Evolutionary conservation across 2,888 invertebrate genomes (phyloP).

Genomic region (Liodrosophila aerea): DNA sequence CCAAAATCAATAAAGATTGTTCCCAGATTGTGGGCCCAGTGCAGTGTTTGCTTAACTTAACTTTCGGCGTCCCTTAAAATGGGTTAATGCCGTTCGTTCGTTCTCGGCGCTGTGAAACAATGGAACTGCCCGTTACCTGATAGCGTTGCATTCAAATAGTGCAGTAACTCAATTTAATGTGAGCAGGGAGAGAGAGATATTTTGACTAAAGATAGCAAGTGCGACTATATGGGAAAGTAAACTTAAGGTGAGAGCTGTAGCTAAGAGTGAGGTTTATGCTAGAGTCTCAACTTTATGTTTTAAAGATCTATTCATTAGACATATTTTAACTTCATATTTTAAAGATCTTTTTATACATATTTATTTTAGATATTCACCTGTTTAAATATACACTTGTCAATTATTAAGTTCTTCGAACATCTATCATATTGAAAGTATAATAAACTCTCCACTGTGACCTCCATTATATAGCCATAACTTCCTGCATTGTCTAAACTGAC

Average conservation of each 20-base stretch:
- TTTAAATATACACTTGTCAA: too few relatives aligned
- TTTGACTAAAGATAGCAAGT: conserved; percentile 13
- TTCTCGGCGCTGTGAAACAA: conserved; percentile 48
- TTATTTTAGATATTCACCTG: too few relatives aligned
- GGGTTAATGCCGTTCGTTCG: conserved; percentile 56
- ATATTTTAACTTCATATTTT: too few relatives aligned
- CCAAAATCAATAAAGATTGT: conserved; percentile 75
- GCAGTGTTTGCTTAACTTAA: conserved; percentile 59
- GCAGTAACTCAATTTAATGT: conserved; percentile 52
- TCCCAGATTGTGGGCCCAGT: conserved; percentile 54
- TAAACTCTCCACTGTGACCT: background rate
- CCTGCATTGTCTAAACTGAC: conserved; percentile 45
- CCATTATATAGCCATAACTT: conserved; percentile 26
- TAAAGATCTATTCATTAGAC: too few relatives aligned
- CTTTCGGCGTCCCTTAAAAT: conserved; percentile 56
- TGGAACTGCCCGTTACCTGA: conserved; percentile 61
- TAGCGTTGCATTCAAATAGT: conserved; percentile 46
- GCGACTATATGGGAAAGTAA: too few relatives aligned
- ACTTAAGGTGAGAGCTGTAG: too few relatives aligned
- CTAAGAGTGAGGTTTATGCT: too few relatives aligned
- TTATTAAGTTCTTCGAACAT: too few relatives aligned
- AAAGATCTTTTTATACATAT: too few relatives aligned
- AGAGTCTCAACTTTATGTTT: too few relatives aligned
- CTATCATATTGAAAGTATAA: too few relatives aligned
- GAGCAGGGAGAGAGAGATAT: conserved; percentile 14